Evolutionary conservation across 2,113 vertebrate species (phyloP).

Genomic region (Pseudolaguvia tuberculata): DNA sequence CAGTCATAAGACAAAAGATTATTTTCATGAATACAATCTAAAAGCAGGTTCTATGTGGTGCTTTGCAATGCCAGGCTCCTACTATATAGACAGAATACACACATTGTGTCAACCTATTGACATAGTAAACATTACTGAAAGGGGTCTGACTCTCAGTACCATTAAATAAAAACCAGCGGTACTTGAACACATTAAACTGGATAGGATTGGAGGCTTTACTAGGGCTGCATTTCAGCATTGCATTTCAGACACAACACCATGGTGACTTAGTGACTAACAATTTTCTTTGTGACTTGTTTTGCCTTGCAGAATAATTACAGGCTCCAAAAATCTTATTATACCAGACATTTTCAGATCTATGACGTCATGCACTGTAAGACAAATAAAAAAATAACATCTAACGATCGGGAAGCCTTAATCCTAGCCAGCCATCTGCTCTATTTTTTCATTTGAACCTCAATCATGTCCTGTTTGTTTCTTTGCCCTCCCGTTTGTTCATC

Average conservation of each 20-base stretch:
- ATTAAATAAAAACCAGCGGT: background rate
- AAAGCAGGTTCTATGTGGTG: background rate
- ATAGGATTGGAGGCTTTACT: background rate
- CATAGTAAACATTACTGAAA: constrained; percentile 1
- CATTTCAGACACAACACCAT: background rate
- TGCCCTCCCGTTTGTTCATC: background rate
- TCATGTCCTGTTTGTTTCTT: background rate
- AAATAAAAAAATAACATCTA: background rate
- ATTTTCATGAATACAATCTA: constrained; percentile 29
- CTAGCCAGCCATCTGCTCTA: background rate
- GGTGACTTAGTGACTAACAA: constrained; percentile 11
- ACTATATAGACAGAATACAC: constrained; percentile 28
- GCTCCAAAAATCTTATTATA: background rate
- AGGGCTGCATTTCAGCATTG: background rate
- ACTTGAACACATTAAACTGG: background rate
- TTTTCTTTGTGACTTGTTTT: constrained; percentile 24
- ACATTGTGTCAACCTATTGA: constrained; percentile 29
- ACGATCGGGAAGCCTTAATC: background rate
- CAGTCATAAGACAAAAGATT: background rate
- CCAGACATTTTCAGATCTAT: background rate
- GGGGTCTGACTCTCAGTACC: constrained; percentile 1
- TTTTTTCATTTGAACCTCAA: constrained; percentile 32
- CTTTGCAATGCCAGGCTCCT: constrained; percentile 21
- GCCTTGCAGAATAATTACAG: constrained; percentile 12
- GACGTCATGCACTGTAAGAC: background rate